Base-by-base conservation (phyloP, 2,888 invertebrate genomes). In the Ophion slaviceki region DNA sequence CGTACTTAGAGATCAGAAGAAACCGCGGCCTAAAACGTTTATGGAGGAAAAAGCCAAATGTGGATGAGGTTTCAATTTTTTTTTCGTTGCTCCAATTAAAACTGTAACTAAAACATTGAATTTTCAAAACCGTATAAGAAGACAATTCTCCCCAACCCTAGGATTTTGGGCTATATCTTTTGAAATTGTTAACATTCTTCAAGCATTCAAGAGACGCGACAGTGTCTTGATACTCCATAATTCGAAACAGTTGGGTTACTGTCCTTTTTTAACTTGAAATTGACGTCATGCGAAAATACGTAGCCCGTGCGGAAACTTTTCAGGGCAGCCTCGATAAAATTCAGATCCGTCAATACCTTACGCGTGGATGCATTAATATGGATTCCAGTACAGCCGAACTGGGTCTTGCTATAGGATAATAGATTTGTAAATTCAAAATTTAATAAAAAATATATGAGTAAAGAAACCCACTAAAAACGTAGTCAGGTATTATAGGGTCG, bases 1-100 rank as follows among this genome's bases (percentile, higher is more conserved):
- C 68, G 79, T 74, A 77, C 66, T 72, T 70, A 20, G 68, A 68
- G 78, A 86, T 86, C 80, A 72, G 72, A 77, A 62, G 80, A 77
- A 70, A 61, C 11, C 40, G 32, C 47, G 24, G 32, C 40, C 8
- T 20, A 14, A 24, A 67, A 76, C 20, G 32, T 36, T 47, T 36
- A 14, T 45, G 28, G 45, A 36, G 53, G 0, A 24, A 45, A 62
- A 66, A 76, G 66, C 6, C 40, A 64, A 53, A 66, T n/a, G 17
- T 1, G 45, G 3, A 14, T 67, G 32, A 47, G 24, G 59, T 24
- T 36, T 57, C 36, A 5, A 40, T 57, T 20, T 66, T 36, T 36
- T 57, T 28, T 32, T 28, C 47, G 17, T 11, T 72, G 5, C 32
- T 32, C 5, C 2, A 24, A 24, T 24, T 24, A 1, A 24, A 24